Evolutionary conservation across 2,797 vertebrate species (phyloP).

Genomic region (Gadopsis marmoratus): DNA sequence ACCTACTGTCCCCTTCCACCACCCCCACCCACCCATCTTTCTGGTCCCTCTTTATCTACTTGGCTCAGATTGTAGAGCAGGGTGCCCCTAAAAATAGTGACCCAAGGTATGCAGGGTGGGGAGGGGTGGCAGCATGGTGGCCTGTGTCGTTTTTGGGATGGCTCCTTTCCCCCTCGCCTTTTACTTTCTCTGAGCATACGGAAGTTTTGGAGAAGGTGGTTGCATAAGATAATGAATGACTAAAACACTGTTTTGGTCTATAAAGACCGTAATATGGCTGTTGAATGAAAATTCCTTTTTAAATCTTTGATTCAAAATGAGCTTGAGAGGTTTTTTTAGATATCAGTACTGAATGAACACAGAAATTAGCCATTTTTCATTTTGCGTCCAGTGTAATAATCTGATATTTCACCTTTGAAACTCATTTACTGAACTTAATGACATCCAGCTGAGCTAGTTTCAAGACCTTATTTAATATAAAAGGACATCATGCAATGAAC

Average conservation of each 20-base stretch:
- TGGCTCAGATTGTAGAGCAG: constrained; percentile 58
- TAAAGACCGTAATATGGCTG: background rate
- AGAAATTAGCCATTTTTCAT: background rate
- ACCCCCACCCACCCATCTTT: constrained; percentile 23
- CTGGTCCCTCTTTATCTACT: constrained; percentile 71
- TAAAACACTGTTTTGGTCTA: background rate
- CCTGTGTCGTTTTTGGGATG: constrained; percentile 73
- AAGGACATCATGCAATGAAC: constrained; percentile 20
- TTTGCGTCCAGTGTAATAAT: background rate
- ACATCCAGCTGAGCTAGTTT: background rate
- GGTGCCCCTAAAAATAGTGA: constrained; percentile 84
- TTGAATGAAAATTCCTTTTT: background rate
- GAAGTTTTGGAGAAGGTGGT: constrained; percentile 21
- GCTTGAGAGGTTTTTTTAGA: background rate
- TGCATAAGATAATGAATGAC: constrained; percentile 35
- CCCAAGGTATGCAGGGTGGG: constrained; percentile 74
- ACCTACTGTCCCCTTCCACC: constrained; percentile 50
- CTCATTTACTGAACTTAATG: constrained; percentile 15
- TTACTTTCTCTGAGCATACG: constrained; percentile 61
- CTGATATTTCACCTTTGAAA: constrained; percentile 15
- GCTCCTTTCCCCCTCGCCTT: constrained; percentile 40
- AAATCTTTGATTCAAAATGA: background rate
- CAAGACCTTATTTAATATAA: constrained; percentile 13
- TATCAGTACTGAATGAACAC: background rate
- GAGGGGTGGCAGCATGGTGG: constrained; percentile 57